Base-by-base conservation (phyloP, 2,113 vertebrate species). In the Pachypanchax playfairii region DNA sequence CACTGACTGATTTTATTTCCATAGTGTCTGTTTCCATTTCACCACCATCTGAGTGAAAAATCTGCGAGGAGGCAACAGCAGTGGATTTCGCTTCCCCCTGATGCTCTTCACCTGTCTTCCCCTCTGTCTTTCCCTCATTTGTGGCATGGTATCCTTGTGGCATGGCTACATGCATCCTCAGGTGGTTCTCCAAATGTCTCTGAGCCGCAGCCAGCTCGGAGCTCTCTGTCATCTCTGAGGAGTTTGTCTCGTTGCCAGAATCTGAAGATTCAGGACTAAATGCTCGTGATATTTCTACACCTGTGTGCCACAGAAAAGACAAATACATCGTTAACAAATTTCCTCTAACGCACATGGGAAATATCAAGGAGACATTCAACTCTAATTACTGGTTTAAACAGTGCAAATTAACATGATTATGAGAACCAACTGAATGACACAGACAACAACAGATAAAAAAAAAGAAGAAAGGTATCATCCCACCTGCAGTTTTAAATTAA, bases 181-280 rank as follows among this genome's bases (percentile, higher is more conserved):
- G 89, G 70, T 93, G 90, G 83, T 88, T 95, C 79, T 98, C 97
- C 0, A 93, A 93, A 84, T 94, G 95, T 85, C 96, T 96, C 87
- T 98, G 97, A 65, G 96, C 95, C 1, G 93, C 82, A 2, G 95
- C 93, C 90, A 96, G 85, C 91, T 99, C 97, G 38, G 96, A 99
- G 86, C 91, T 97, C 91, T 99, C 97, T 38, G 96, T 99, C 96
- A 98, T 98, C 94, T 99, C 97, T 31, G 97, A 99, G 65, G 97
- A 99, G 89, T 99, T 99, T 75, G 97, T 98, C 87, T 99, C 97
- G 86, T 99, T 99, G 87, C 96, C 96, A 77, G 97, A 99, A 94
- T 99, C 97, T 63, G 97, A 99, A 24, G 96, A 98, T 87, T 99
- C 97, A 1, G 96, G 97, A 80, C 97, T 99, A 93, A 97, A 99